Base-by-base conservation (phyloP, 2,797 vertebrate genomes). In the Lutra lutra region DNA sequence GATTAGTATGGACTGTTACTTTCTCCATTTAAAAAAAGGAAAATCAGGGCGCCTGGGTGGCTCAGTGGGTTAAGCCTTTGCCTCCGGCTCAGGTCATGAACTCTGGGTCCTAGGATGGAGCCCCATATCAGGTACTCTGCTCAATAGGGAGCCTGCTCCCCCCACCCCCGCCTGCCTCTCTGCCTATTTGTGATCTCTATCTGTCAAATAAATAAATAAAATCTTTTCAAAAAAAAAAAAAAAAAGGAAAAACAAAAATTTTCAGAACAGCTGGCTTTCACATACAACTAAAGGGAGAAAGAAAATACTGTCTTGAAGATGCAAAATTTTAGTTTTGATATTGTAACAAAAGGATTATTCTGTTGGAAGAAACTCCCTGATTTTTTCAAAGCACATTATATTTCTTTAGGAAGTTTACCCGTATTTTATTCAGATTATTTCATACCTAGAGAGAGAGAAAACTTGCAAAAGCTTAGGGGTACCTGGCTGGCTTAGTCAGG, bases 21-120 rank as follows among this genome's bases (percentile, higher is more conserved):
- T 95, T 95, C 73, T 43, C 40, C 89, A 68, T 66, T 89, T 18
- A 25, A 86, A 92, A 87, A 58, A 80, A 17, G 79, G 32, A 94
- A 86, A 75, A 82, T 2, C 15, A 35, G 51, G 51, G 51, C 17
- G 0, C 51, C 51, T 54, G 51, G 51, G 51, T 54, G 51, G 51
- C 48, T 51, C 48, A 5, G 48, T 51, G 48, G 15, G 48, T 51
- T 51, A 51, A 51, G 48, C 48, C 15, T 51, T 15, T 51, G 48
- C 48, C 48, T 51, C 48, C 15, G 5, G 48, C 13, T 51, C 15
- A 51, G 48, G 48, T 51, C 48, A 51, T 54, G 51, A 54, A 6
- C 51, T 54, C 51, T 5, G 17, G 17, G 51, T 54, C 51, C 51
- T 54, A 17, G 51, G 51, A 54, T 54, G 1, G 17, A 54, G 51